These are phyloP conservation scores for Aproaerema taeniolella DNA, from an alignment of 2,888 invertebrate species.

Conservation along the genomic window DNA sequence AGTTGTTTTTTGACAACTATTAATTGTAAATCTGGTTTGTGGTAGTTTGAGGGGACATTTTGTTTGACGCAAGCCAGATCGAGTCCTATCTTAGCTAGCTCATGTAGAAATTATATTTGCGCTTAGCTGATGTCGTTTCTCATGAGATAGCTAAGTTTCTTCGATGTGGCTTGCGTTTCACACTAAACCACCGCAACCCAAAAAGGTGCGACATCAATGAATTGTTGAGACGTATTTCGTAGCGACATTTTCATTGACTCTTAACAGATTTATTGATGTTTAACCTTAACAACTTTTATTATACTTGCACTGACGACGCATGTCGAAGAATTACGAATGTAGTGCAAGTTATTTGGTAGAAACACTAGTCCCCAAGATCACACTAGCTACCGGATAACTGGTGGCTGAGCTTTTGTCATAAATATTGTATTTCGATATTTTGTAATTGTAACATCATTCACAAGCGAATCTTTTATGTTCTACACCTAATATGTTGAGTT, in stretches of 20 bases:
- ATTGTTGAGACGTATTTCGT: slow-evolving; percentile 19
- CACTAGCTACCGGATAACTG: slow-evolving; percentile 15
- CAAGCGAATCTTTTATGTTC: slow-evolving; percentile 33
- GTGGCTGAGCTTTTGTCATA: slow-evolving; percentile 54
- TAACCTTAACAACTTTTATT: slow-evolving; percentile 16
- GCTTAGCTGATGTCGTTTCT: no score
- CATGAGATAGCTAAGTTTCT: no score
- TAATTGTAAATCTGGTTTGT: slow-evolving; percentile 39
- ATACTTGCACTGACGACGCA: slow-evolving; percentile 22
- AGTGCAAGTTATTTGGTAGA: slow-evolving; percentile 7
- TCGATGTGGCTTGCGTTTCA: no score
- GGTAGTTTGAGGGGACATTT: slow-evolving; percentile 38
- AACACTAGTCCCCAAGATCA: slow-evolving; percentile 33
- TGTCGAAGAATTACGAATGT: slow-evolving; percentile 4
- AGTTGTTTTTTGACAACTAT: slow-evolving; percentile 38
- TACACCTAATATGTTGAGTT: slow-evolving; percentile 29
- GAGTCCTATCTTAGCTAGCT: no score
- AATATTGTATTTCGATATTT: slow-evolving; percentile 40
- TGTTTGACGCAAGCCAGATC: no score
- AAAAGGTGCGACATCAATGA: slow-evolving; percentile 28
- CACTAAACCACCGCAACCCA: slow-evolving; percentile 39
- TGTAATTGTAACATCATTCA: slow-evolving; percentile 41
- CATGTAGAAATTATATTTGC: no score
- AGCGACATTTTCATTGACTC: neutral
- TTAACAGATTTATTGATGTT: slow-evolving; percentile 29